These are phyloP conservation scores for Jacana jacana DNA, from an alignment of 2,113 vertebrate species.

Conservation along the genomic window DNA sequence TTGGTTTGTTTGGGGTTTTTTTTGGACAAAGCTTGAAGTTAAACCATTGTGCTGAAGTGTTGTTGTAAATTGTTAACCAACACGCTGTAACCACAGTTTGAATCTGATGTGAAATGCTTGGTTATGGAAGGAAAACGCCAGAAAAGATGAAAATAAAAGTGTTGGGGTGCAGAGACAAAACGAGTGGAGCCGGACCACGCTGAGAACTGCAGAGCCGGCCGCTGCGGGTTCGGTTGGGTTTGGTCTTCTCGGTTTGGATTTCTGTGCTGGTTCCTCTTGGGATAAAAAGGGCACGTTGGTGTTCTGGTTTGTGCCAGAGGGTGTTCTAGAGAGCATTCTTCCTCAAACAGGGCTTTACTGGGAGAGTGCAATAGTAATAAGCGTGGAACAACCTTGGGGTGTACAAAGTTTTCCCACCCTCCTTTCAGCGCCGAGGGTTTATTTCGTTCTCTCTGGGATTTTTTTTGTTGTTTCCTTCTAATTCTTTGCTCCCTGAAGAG, in stretches of 20 bases:
- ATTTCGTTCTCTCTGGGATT: not conserved
- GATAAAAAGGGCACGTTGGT: not conserved
- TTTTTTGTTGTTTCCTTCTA: not conserved
- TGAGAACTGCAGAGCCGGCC: not conserved
- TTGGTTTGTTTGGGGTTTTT: no score
- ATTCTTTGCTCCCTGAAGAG: not conserved
- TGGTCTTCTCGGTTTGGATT: not conserved
- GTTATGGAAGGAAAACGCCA: not conserved
- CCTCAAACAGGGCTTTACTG: not conserved
- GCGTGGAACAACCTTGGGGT: not conserved
- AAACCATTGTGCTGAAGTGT: not conserved
- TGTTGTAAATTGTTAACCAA: not conserved
- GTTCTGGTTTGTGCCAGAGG: not conserved
- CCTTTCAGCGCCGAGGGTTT: not conserved
- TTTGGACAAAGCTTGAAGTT: not conserved
- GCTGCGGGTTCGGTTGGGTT: not conserved
- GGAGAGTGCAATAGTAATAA: not conserved
- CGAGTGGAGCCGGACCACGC: not conserved
- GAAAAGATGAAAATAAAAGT: not conserved
- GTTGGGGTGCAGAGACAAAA: not conserved
- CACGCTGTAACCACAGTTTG: not conserved
- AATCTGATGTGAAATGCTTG: not conserved
- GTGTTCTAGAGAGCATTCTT: not conserved
- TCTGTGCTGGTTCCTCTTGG: not conserved
- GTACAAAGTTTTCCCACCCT: not conserved